phyloP scores from a whole-genome alignment of 2,888 invertebrate genomes.

The Exocentrus adspersus region DNA sequence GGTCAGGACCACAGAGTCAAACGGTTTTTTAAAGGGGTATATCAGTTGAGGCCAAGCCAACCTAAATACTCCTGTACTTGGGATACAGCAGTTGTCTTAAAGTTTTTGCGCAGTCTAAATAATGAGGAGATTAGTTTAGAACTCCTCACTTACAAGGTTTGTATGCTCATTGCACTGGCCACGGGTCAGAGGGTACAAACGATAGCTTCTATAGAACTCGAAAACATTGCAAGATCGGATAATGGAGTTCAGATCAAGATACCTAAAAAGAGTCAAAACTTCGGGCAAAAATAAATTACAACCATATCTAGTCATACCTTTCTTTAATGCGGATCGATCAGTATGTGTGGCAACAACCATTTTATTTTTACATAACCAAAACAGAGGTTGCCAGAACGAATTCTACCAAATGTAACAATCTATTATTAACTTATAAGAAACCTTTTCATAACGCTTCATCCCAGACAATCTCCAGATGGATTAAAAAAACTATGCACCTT shows the following conservation, averaged over 20 bases:
- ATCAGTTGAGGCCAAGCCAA: conserved; percentile 27
- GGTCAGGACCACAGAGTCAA: conserved; percentile 30
- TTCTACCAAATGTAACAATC: neutral
- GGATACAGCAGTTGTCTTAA: conserved; percentile 19
- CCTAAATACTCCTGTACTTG: conserved; percentile 19
- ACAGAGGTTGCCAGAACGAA: neutral
- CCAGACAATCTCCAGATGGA: neutral
- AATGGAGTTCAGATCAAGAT: conserved; percentile 28
- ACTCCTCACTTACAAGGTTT: conserved; percentile 12
- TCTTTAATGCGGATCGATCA: conserved; percentile 12
- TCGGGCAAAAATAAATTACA: conserved; percentile 24
- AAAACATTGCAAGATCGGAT: neutral
- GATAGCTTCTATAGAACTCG: conserved; percentile 5
- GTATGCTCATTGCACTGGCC: conserved; percentile 22
- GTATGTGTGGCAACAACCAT: conserved; percentile 18
- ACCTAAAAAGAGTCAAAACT: conserved; percentile 28
- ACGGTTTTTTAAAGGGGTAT: conserved; percentile 39
- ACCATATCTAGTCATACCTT: conserved; percentile 20
- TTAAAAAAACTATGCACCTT: neutral
- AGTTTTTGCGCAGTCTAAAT: conserved; percentile 18
- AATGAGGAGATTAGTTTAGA: conserved; percentile 17
- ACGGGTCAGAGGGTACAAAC: conserved; percentile 25
- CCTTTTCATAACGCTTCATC: conserved; percentile 9
- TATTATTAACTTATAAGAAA: conserved; percentile 24
- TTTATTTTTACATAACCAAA: conserved; percentile 15